Conservation (phyloP, 2,113 vertebrate genomes). For the Gasterosteus aculeatus region DNA sequence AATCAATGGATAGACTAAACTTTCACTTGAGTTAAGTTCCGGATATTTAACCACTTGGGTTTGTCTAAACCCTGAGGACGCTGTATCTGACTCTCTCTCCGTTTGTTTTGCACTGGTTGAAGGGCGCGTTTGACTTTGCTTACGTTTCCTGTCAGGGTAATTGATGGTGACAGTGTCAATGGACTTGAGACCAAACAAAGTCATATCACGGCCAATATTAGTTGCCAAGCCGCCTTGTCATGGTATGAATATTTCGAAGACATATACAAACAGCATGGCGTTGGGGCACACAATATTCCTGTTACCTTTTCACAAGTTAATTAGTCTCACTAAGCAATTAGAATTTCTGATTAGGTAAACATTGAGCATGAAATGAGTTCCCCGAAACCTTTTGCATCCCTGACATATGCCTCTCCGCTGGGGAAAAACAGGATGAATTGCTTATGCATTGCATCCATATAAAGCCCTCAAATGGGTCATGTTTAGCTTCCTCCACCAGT, state of each 20-base stretch:
- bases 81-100: not conserved
- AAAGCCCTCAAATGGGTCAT: conserved; percentile 36
- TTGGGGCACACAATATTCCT: conserved; percentile 33
- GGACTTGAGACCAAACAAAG: conserved; percentile 51
- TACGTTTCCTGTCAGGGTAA: conserved; percentile 48
- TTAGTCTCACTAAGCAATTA: conserved; percentile 63
- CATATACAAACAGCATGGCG: conserved; percentile 61
- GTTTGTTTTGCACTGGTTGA: conserved; percentile 24
- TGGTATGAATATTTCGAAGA: conserved; percentile 66
- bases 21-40: not conserved
- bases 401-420: conserved; percentile 48
- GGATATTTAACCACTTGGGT: too few species aligned
- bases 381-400: conserved; percentile 48
- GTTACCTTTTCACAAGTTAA: conserved; percentile 57
- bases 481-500: conserved; percentile 25
- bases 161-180: conserved; percentile 53
- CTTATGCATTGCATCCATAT: conserved; percentile 39
- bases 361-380: conserved; percentile 67
- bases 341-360: conserved; percentile 69
- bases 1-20: not conserved
- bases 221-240: conserved; percentile 57
- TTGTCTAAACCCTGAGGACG: not conserved
- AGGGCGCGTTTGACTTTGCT: conserved; percentile 30
- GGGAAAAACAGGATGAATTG: conserved; percentile 34
- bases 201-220: conserved; percentile 33